Evolutionary conservation across 2,113 vertebrate species (phyloP).

Genomic region (Hemibagrus wyckioides): DNA sequence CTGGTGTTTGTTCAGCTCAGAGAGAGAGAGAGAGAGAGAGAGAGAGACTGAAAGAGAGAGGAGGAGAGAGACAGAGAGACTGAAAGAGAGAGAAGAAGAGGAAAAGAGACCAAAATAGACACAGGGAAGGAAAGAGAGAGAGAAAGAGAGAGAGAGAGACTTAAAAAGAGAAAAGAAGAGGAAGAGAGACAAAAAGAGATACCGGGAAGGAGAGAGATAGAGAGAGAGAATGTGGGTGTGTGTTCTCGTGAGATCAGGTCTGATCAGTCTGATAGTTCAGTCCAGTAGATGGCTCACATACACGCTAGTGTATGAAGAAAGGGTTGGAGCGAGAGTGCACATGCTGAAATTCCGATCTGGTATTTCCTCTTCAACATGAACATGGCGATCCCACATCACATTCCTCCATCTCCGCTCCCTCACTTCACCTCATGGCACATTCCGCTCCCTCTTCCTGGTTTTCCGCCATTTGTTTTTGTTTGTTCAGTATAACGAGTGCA

Average conservation of each 20-base stretch:
- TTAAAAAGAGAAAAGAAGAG: not conserved
- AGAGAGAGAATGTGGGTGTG: not conserved
- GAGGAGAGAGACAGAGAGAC: no score
- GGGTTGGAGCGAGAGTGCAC: not conserved
- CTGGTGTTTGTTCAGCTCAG: not conserved
- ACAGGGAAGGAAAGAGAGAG: no score
- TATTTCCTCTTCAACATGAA: conserved; percentile 10
- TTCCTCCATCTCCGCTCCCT: not conserved
- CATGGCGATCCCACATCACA: not conserved
- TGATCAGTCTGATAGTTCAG: not conserved
- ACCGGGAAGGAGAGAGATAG: no score
- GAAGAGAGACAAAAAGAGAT: not conserved
- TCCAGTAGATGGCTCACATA: not conserved
- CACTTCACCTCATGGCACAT: not conserved
- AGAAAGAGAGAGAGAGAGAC: no score
- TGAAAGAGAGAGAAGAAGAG: no score
- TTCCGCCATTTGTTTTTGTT: conserved; percentile 21
- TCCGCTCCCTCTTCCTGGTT: not conserved
- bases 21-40: no score
- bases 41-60: no score
- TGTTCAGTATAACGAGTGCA: not conserved
- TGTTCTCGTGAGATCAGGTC: not conserved
- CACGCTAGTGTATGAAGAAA: not conserved
- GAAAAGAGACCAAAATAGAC: no score
- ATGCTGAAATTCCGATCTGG: not conserved